These are phyloP conservation scores for Drosophila lowei DNA, from an alignment of 1,140 invertebrate genomes.

Conservation along the genomic window DNA sequence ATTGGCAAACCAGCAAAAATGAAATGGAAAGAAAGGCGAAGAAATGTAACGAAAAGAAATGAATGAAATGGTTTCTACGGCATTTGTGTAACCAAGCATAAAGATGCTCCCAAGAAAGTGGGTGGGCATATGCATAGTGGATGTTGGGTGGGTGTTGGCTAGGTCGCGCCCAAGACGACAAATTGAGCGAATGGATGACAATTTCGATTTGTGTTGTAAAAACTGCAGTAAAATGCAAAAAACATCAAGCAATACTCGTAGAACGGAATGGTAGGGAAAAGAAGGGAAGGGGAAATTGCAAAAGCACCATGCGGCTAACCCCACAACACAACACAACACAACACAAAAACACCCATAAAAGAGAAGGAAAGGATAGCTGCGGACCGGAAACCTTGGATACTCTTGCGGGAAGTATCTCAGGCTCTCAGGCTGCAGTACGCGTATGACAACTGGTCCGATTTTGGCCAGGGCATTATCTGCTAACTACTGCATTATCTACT, in stretches of 20 bases:
- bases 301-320: slow-evolving; percentile 12
- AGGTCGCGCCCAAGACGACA: slow-evolving; percentile 65
- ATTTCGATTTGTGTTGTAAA: slow-evolving; percentile 81
- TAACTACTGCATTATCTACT: too few species aligned
- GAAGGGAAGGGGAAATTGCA: slow-evolving; percentile 45
- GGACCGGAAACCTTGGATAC: too few species aligned
- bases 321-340: too few species aligned
- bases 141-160: slow-evolving; percentile 18
- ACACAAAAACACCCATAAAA: slow-evolving; percentile 29
- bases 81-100: slow-evolving; percentile 67
- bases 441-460: too few species aligned
- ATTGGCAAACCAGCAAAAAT: slow-evolving; percentile 52
- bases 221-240: slow-evolving; percentile 78
- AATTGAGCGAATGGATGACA: slow-evolving; percentile 83
- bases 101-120: slow-evolving; percentile 33
- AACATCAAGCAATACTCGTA: slow-evolving; percentile 35
- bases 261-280: slow-evolving; percentile 15
- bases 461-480: too few species aligned
- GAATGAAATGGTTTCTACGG: slow-evolving; percentile 47
- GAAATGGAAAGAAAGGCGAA: slow-evolving; percentile 8
- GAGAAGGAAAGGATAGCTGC: not conserved
- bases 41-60: slow-evolving; percentile 24
- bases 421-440: too few species aligned
- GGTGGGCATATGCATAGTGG: slow-evolving; percentile 30
- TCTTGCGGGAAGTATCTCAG: too few species aligned